Conservation (phyloP, 2,888 invertebrate species). For the Capitulum mitella region DNA sequence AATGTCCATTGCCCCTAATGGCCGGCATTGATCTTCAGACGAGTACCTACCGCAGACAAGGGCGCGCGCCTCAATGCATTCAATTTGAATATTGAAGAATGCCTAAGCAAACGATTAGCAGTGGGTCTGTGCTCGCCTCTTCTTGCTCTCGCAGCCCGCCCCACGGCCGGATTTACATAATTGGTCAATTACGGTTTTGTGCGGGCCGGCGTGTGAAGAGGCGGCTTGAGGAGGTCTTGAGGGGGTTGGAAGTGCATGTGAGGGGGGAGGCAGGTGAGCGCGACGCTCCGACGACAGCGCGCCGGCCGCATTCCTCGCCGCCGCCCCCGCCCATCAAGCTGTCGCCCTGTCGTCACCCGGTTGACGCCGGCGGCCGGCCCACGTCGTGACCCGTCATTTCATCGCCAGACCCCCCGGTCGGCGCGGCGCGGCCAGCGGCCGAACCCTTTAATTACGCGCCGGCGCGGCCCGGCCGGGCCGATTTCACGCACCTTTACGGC, state of each 20-base stretch:
- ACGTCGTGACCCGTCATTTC: background rate
- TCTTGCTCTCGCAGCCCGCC: background rate
- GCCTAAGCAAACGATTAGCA: background rate
- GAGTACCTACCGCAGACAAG: conserved; percentile 2
- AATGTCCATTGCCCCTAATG: background rate
- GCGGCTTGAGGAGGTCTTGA: background rate
- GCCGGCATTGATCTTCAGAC: background rate
- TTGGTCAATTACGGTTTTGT: conserved; percentile 17
- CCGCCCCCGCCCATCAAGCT: background rate
- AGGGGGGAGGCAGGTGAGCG: background rate
- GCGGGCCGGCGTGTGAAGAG: background rate
- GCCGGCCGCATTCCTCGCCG: background rate
- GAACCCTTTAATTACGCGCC: conserved; percentile 10
- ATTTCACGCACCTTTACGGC: conserved; percentile 21
- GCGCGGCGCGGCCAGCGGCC: background rate
- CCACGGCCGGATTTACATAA: background rate
- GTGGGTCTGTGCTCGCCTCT: background rate
- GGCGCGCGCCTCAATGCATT: background rate
- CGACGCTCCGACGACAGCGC: background rate
- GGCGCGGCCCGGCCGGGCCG: background rate
- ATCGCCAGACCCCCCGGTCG: background rate
- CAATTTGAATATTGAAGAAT: conserved; percentile 22
- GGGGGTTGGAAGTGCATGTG: no score
- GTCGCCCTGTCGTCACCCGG: background rate
- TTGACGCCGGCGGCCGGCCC: background rate